Evolutionary conservation across 2,113 vertebrate species (phyloP).

Genomic region (Trogon melanurus): DNA sequence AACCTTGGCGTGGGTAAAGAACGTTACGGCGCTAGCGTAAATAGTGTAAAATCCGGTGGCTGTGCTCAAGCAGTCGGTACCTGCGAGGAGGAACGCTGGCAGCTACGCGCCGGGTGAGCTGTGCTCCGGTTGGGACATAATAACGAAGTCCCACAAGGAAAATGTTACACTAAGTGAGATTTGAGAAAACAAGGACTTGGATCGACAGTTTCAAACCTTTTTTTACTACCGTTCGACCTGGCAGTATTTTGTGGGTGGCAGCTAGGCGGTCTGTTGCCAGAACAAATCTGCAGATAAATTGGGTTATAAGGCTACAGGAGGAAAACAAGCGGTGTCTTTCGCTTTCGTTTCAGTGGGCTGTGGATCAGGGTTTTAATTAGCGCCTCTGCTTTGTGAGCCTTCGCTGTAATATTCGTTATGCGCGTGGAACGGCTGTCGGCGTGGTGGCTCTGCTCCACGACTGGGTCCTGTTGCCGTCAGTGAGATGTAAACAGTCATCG

Average conservation of each 20-base stretch:
- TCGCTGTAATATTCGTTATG: not conserved
- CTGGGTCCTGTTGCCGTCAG: not conserved
- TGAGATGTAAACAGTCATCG: not conserved
- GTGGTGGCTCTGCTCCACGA: not conserved
- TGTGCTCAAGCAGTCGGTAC: not conserved
- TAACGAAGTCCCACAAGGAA: not conserved
- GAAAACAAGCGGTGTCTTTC: not conserved
- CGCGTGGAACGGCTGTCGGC: not conserved
- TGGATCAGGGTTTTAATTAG: not conserved
- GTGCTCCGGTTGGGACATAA: not conserved
- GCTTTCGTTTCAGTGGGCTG: not conserved
- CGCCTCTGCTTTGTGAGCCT: not conserved
- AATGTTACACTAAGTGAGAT: not conserved
- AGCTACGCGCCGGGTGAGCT: rapidly evolving
- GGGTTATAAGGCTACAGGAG: not conserved
- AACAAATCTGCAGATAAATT: not conserved
- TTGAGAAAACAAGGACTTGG: not conserved
- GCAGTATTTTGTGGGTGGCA: not conserved
- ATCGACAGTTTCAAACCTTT: not conserved
- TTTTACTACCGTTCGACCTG: not conserved
- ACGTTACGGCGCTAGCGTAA: not conserved
- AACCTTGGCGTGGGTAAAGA: not conserved
- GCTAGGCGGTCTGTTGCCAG: not conserved
- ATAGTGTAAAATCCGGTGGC: not conserved
- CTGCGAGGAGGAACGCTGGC: not conserved